phyloP scores from a whole-genome alignment of 2,113 vertebrate species.

The Falcunculus frontatus region DNA sequence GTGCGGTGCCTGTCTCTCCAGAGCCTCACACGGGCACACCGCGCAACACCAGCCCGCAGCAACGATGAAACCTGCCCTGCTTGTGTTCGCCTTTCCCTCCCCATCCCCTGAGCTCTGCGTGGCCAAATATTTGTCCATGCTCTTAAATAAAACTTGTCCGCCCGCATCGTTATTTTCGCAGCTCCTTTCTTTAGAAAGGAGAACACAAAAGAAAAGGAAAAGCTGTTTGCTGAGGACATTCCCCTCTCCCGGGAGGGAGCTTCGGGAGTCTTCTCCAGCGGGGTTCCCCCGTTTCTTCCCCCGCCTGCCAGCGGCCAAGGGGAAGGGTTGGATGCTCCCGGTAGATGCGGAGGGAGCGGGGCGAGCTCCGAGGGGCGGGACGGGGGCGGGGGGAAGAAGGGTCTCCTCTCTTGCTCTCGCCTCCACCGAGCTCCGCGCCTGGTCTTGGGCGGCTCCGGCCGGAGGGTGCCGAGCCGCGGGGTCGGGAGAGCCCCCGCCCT shows the following conservation, averaged over 20 bases:
- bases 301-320: neutral
- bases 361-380: neutral
- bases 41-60: fast-evolving
- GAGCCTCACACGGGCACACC: fast-evolving
- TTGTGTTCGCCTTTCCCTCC: neutral
- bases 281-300: neutral
- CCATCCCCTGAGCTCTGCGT: neutral
- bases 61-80: neutral
- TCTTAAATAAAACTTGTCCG: neutral
- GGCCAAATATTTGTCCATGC: neutral
- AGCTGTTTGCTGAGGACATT: neutral
- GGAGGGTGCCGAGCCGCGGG: neutral
- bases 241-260: fast-evolving
- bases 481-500: neutral
- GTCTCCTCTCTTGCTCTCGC: neutral
- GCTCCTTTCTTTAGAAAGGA: neutral
- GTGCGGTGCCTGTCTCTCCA: neutral
- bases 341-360: neutral
- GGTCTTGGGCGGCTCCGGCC: neutral
- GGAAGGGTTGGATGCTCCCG: neutral
- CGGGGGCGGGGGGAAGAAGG: neutral
- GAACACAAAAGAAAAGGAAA: neutral
- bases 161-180: neutral
- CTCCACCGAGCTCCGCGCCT: neutral
- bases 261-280: too few species aligned